Percentiles rank a stretch among this genome's conserved stretches.
phyloP scores from a whole-genome alignment of 1,140 invertebrate genomes.

The Oscheius sp. region DNA sequence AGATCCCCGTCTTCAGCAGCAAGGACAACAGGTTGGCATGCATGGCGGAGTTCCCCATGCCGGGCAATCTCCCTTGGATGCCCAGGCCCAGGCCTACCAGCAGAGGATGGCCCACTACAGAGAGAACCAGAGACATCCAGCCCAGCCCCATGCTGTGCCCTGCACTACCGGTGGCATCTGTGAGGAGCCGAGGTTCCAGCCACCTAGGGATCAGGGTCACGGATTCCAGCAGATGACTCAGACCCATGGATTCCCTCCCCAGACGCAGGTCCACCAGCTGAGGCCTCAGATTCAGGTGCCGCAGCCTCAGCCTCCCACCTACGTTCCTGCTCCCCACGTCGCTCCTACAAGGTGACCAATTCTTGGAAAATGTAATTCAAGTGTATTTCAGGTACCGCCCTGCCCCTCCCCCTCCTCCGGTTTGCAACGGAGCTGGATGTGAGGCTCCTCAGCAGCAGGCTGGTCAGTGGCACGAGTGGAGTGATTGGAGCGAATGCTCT shows the following conservation, averaged over 20 bases:
- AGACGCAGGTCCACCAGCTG: background rate
- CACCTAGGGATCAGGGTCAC: background rate
- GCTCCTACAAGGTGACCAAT: constrained; percentile 10
- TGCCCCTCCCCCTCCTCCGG: constrained; percentile 31
- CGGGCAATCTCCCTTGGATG: constrained; percentile 27
- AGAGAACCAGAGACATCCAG: constrained; percentile 39
- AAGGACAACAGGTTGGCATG: constrained; percentile 1
- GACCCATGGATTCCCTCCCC: background rate
- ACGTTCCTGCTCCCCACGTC: constrained; percentile 10
- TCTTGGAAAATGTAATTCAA: background rate
- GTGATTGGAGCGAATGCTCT: constrained; percentile 37
- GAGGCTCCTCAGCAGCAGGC: constrained; percentile 5
- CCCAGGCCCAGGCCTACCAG: constrained; percentile 33
- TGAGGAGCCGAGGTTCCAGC: background rate
- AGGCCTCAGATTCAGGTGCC: background rate
- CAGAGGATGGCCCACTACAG: constrained; percentile 34
- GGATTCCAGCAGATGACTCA: background rate
- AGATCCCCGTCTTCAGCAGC: constrained; percentile 7
- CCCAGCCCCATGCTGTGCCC: constrained; percentile 33
- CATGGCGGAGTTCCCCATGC: background rate
- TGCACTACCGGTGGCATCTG: constrained; percentile 9
- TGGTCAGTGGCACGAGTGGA: constrained; percentile 47
- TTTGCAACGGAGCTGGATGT: constrained; percentile 30
- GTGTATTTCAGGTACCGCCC: constrained; percentile 20
- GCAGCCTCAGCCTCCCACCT: constrained; percentile 1